Evolutionary conservation across 1,140 invertebrate species (phyloP), one percentile per base, ranked within the genome.

Genomic region (Anadara kagoshimensis): DNA sequence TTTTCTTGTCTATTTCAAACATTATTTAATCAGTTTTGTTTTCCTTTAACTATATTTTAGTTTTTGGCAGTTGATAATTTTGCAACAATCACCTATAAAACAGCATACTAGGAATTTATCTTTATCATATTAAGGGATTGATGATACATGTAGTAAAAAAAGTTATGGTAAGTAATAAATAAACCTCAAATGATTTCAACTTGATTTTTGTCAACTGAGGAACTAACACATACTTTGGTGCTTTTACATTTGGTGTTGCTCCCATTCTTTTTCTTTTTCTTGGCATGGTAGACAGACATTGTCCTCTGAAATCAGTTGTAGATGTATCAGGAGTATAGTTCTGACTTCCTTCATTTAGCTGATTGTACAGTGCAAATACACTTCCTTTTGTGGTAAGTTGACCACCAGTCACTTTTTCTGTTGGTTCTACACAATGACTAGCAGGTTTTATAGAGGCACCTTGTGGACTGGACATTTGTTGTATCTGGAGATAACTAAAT

Each of bases 341-440:
- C 2, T 69, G 62, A 22, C 63, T 51, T 54, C 51, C 51, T 26
- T 45, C 53, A 54, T 56, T 41, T 36, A 36, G 29, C 54, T 64
- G 58, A 49, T 75, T 75, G 53, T 69, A 75, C 24, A 75, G 22
- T 12, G 73, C 73, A 66, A 43, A 75, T 16, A 75, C 66, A 75
- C 73, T 75, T n/a, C 73, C 73, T 49, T 67, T 67, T 59, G 61
- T 75, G 29, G 67, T 59, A 5, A 75, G 56, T 22, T 61, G 62
- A 36, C 29, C 29, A 36, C 29, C 29, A 3, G 29, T 36, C 7
- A 36, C 7, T 57, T 70, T 75, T 29, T 75, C 73, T 29, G 53
- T n/a, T 8, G 67, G 61, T 43, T 67, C 73, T 41, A 62, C 69
- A 54, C 67, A 75, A 57, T 75, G 73, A 59, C 73, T 75, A 1